Base-by-base conservation (phyloP, 2,797 vertebrate genomes). In the Sarcoramphus papa region DNA sequence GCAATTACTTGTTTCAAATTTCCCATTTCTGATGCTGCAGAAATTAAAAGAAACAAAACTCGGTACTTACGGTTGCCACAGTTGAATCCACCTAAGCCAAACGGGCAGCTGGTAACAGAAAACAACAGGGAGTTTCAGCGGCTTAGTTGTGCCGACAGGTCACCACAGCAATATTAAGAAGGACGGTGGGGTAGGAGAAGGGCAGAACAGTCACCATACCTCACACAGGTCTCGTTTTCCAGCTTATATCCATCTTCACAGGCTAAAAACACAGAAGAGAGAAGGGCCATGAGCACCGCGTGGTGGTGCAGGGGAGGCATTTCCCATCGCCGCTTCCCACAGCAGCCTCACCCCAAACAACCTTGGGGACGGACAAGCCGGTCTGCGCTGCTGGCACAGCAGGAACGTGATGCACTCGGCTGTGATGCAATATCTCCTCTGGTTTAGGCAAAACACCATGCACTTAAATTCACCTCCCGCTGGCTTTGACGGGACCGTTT, bases 51-150 rank as follows among this genome's bases (percentile, higher is more conserved):
- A 59, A 89, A 50, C 18, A 6, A 43, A 68, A 60, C 14, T 43
- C 6, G 5, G 33, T 70, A 99, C 99, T 99, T 97, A 99, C 99
- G 99, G 87, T 99, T 99, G 95, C 98, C 99, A 95, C 99, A 99
- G 97, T 99, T 99, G 97, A 99, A 99, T 97, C 99, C 99, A 79
- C 99, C 99, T 72, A 99, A 99, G 92, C 99, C 99, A 83, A 99
- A 99, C 2, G 98, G 98, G 96, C 99, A 99, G 91, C 99, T 99
- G 96, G 67, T 80, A 98, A 97, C 80, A 98, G 92, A 95, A 96
- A 74, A 94, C 59, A 95, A 89, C 50, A 86, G 64, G 92, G 67
- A 94, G 14, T 90, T 93, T 97, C 79, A 91, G 93, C 2, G 9
- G 85, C 79, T 82, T 75, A 53, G 64, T 12, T 86, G 59, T 92